Base-by-base conservation (phyloP, 2,797 vertebrate species). In the Spea hammondii region DNA sequence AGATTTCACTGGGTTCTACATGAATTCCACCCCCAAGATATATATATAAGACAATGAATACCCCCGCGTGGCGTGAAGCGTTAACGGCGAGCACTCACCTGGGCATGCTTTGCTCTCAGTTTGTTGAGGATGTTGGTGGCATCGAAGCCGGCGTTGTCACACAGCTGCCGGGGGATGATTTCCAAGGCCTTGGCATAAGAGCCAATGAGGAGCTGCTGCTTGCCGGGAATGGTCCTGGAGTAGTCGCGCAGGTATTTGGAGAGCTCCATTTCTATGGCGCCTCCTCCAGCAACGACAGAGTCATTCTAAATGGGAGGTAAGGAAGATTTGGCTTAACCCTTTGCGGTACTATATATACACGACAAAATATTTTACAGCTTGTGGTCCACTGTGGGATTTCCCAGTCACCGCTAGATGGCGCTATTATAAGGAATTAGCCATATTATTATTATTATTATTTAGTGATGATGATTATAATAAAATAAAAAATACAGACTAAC, bases 41-140 rank as follows among this genome's bases (percentile, higher is more conserved):
- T 17, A 17, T 17, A 17, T 17, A 17, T 1, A 17, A 32, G 8
- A 11, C 7, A 49, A 46, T 4, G 6, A 14, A 14, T 9, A 32
- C 7, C 5, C 4, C 67, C 45, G 45, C 12, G 49, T 14, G n/a
- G 51, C 32, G 51, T 47, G 13, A 69, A 13, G 2, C 8, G 47
- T 32, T 32, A 32, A 32, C 6, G 66, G 65, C 5, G n/a, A 4
- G 70, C 8, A 32, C 84, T 54, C 83, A 98, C 97, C 96, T 98
- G 97, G 0, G 97, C 97, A 0, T 99, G 97, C 84, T 95, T 97
- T 68, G 97, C 97, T 0, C 97, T 90, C 48, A 99, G 93, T 82
- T 99, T 98, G 92, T 99, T 99, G 59, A 99, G 93, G 85, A 99
- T 97, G 91, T 99, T 99, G 84, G 98, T 99, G 84, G 98, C 96